Percentiles rank a stretch among this genome's conserved stretches.
Evolutionary conservation across 2,113 vertebrate species (phyloP).

Genomic region (Platysternon megacephalum): DNA sequence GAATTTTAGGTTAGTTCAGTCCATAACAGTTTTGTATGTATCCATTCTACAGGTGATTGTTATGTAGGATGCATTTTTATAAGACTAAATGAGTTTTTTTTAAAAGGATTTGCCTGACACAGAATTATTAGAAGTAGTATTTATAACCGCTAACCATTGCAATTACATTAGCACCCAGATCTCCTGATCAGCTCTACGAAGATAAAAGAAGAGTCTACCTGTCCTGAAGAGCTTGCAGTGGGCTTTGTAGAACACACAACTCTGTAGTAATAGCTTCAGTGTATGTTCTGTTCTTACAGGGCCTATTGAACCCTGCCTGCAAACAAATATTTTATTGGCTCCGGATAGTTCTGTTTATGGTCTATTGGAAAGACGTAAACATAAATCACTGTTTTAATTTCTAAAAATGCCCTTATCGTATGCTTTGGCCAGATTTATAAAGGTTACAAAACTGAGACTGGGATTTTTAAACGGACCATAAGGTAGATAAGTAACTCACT

Average conservation of each 20-base stretch:
- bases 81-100: not conserved
- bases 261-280: not conserved
- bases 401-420: not conserved
- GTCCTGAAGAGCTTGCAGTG: not conserved
- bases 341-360: fast-evolving
- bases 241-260: not conserved
- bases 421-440: not conserved
- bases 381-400: not conserved
- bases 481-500: not conserved
- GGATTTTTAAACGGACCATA: not conserved
- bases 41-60: not conserved
- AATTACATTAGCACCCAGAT: not conserved
- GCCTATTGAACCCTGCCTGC: not conserved
- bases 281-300: not conserved
- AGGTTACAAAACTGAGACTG: not conserved
- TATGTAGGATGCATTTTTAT: not conserved
- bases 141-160: not conserved
- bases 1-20: not conserved
- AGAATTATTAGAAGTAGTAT: not conserved
- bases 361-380: not conserved
- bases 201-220: not conserved
- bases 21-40: not conserved
- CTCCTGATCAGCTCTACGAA: not conserved
- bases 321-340: not conserved
- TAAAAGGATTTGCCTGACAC: not conserved